A percentile compares a stretch with the other conserved stretches of the same genome.
phyloP scores from a whole-genome alignment of 1,140 invertebrate species.

The Dolichoris vasculosae region DNA sequence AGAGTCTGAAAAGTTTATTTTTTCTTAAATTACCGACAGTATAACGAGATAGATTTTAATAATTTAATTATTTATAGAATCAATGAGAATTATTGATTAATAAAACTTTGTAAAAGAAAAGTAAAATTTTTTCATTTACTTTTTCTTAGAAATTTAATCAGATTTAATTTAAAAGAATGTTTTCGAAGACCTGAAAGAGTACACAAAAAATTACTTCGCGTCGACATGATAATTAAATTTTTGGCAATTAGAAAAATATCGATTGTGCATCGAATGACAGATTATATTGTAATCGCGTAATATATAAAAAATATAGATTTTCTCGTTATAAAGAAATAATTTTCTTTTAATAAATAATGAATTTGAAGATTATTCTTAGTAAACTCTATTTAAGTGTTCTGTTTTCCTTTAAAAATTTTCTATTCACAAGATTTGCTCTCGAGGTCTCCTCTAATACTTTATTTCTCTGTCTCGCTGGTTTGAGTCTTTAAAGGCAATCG shows the following conservation, averaged over 20 bases:
- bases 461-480: conserved; percentile 44
- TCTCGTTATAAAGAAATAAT: neutral
- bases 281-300: neutral
- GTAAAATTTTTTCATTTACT: neutral
- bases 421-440: neutral
- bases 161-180: too few relatives aligned
- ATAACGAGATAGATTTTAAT: conserved; percentile 17
- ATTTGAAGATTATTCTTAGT: neutral
- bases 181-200: too few relatives aligned
- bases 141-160: too few relatives aligned
- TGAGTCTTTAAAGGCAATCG: conserved; percentile 57
- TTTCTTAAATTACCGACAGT: conserved; percentile 39
- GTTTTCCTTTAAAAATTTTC: neutral
- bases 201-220: neutral
- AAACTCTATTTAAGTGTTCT: neutral
- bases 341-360: neutral
- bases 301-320: neutral
- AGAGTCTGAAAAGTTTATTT: conserved; percentile 37
- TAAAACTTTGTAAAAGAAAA: neutral
- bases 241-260: neutral
- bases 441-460: neutral
- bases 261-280: neutral
- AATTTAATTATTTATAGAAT: conserved; percentile 20
- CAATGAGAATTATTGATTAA: neutral
- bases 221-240: neutral